A percentile compares a stretch with the other conserved stretches of the same genome.
Evolutionary conservation across 2,888 invertebrate species (phyloP).

Genomic region (Petrophora chlorosata): DNA sequence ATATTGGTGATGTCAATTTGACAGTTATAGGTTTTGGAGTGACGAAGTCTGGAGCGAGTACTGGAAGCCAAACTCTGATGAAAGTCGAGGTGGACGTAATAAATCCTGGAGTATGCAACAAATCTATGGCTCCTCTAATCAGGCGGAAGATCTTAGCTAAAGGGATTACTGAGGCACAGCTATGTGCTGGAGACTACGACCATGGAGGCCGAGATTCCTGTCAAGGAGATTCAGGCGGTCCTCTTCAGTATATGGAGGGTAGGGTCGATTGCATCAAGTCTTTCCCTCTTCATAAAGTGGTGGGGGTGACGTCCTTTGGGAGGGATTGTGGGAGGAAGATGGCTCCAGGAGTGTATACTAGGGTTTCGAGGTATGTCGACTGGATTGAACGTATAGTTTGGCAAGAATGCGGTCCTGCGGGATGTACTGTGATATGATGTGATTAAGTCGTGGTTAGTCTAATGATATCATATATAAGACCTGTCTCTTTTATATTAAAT

Average conservation of each 20-base stretch:
- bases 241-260: conserved; percentile 68
- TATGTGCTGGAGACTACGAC: conserved; percentile 76
- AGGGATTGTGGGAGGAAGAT: conserved; percentile 78
- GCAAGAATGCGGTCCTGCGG: conserved; percentile 50
- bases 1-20: conserved; percentile 54
- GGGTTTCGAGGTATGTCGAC: conserved; percentile 69
- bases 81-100: conserved; percentile 73
- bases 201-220: conserved; percentile 76
- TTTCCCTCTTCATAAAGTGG: conserved; percentile 72
- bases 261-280: conserved; percentile 62
- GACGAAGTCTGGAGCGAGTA: conserved; percentile 65
- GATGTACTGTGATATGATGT: no score
- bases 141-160: conserved; percentile 57
- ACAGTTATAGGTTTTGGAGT: conserved; percentile 87
- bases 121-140: conserved; percentile 67
- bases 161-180: conserved; percentile 65
- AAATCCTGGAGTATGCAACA: conserved; percentile 59
- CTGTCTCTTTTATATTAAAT: no score
- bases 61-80: conserved; percentile 75
- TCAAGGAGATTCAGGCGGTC: conserved; percentile 80
- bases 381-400: conserved; percentile 81
- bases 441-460: no score
- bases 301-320: conserved; percentile 82
- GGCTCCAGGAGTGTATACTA: conserved; percentile 80
- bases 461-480: no score